Conservation (phyloP, 2,888 invertebrate genomes). For the Cremastinae sp. region DNA sequence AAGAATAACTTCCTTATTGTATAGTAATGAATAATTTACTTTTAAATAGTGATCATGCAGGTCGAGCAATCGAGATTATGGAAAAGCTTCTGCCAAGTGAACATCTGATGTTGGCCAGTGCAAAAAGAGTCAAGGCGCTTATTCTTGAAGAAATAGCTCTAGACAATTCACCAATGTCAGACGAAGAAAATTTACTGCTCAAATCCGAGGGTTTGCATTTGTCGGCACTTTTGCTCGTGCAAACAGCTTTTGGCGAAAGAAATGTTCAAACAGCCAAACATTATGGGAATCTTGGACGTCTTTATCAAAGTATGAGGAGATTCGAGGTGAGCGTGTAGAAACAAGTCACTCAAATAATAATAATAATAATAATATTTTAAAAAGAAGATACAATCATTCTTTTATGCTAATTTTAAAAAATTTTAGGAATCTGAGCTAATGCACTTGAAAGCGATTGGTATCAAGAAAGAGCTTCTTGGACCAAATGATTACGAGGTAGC, state of each 20-base stretch:
- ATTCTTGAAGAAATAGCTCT: slow-evolving; percentile 96
- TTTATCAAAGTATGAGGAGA: slow-evolving; percentile 96
- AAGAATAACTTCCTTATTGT: neutral
- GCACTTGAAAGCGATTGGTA: slow-evolving; percentile 95
- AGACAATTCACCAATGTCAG: slow-evolving; percentile 85
- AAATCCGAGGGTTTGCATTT: slow-evolving; percentile 93
- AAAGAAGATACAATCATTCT: no score
- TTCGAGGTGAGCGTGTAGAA: slow-evolving; percentile 83
- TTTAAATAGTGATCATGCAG: slow-evolving; percentile 87
- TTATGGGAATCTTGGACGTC: slow-evolving; percentile 95
- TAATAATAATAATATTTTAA: no score
- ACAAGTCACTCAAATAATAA: neutral
- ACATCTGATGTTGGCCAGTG: slow-evolving; percentile 93
- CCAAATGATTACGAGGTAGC: slow-evolving; percentile 95
- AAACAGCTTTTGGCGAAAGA: slow-evolving; percentile 93
- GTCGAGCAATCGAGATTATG: slow-evolving; percentile 91
- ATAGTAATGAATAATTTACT: neutral
- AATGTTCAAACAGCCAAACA: slow-evolving; percentile 98
- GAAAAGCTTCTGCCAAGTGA: slow-evolving; percentile 89
- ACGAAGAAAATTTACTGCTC: slow-evolving; percentile 83
- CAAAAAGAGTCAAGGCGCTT: slow-evolving; percentile 94
- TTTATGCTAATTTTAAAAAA: no score
- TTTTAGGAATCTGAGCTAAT: slow-evolving; percentile 92
- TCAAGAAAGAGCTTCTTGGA: slow-evolving; percentile 93
- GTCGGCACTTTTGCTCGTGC: slow-evolving; percentile 89